A percentile compares a stretch with the other conserved stretches of the same genome.
Evolutionary conservation across 2,888 invertebrate genomes (phyloP).

Genomic region (Herminia tarsipennalis): DNA sequence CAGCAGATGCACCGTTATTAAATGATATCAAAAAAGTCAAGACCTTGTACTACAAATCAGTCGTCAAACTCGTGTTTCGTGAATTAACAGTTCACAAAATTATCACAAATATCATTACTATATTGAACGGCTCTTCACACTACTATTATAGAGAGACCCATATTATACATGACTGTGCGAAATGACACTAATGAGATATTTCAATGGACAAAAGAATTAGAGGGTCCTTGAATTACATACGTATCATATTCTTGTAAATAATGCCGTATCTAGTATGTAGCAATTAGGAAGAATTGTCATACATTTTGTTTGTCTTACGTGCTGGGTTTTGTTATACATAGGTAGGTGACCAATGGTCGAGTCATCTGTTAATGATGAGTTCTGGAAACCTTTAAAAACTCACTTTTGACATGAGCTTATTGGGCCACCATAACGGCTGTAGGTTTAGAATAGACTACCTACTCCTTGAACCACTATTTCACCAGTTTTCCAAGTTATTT

Average conservation of each 20-base stretch:
- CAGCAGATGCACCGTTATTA: too few species aligned
- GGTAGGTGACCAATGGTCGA: background rate
- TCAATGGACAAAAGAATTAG: constrained; percentile 36
- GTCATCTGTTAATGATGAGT: too few species aligned
- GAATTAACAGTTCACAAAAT: background rate
- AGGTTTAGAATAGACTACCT: too few species aligned
- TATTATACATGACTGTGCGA: constrained; percentile 24
- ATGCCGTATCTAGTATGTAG: background rate
- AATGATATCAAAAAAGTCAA: background rate
- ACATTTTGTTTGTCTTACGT: too few species aligned
- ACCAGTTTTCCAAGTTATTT: too few species aligned
- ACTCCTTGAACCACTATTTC: too few species aligned
- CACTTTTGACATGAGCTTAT: too few species aligned
- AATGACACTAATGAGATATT: constrained; percentile 25
- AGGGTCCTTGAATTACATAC: constrained; percentile 9
- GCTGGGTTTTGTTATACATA: background rate
- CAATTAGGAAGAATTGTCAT: too few species aligned
- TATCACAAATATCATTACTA: background rate
- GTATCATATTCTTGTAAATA: background rate
- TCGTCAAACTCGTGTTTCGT: background rate
- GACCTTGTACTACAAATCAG: background rate
- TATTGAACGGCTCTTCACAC: constrained; percentile 24
- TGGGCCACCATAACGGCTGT: too few species aligned
- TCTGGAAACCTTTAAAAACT: too few species aligned
- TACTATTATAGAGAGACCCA: constrained; percentile 11